These are phyloP conservation scores for Willisornis vidua DNA, from an alignment of 2,113 vertebrate species.

Conservation along the genomic window DNA sequence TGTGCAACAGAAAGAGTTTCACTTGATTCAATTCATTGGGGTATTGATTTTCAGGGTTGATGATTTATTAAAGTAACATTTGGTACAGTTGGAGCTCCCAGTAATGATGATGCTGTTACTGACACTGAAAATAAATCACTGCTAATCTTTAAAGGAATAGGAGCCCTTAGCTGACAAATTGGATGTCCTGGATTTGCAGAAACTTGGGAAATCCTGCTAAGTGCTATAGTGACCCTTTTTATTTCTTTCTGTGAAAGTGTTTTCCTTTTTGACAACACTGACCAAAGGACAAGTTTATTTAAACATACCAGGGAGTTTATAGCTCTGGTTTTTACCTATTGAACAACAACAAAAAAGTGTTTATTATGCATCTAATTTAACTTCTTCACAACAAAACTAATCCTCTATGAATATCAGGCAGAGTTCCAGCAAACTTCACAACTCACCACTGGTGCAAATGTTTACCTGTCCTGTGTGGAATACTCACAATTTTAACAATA, in stretches of 20 bases:
- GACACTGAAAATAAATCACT: slow-evolving; percentile 48
- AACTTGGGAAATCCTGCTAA: not conserved
- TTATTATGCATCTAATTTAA: not conserved
- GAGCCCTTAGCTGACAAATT: slow-evolving; percentile 9
- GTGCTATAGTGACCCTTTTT: not conserved
- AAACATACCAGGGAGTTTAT: not conserved
- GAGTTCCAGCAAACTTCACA: not conserved
- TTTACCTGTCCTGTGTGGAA: not conserved
- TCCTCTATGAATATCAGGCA: not conserved
- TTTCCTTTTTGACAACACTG: not conserved
- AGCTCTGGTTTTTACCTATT: not conserved
- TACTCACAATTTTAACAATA: not conserved
- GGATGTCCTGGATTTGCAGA: not conserved
- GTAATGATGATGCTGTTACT: slow-evolving; percentile 55
- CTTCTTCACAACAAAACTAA: not conserved
- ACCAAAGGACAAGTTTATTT: not conserved
- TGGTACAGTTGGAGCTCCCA: slow-evolving; percentile 1
- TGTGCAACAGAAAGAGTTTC: slow-evolving; percentile 23
- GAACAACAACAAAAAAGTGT: not conserved
- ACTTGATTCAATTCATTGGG: slow-evolving; percentile 58
- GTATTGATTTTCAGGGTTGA: slow-evolving; percentile 49
- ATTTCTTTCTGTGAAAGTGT: not conserved
- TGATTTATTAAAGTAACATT: slow-evolving; percentile 70
- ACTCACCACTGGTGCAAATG: not conserved
- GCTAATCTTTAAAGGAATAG: slow-evolving; percentile 11